phyloP scores from a whole-genome alignment of 2,888 invertebrate genomes.

The Liposcelis brunnea region DNA sequence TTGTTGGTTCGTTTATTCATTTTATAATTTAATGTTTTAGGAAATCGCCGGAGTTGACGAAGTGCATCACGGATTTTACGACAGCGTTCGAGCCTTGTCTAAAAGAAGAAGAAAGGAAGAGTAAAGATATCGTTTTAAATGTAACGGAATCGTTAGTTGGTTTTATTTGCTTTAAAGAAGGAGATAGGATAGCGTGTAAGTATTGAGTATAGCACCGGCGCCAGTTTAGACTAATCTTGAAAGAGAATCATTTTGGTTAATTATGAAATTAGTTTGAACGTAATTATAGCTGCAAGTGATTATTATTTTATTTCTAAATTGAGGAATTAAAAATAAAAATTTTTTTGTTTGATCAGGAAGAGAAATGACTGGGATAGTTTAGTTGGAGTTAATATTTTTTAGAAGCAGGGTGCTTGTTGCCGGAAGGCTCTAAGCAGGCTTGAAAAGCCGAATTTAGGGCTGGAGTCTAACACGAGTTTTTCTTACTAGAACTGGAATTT shows the following conservation, averaged over 20 bases:
- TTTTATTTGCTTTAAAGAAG: conserved; percentile 63
- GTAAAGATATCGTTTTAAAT: conserved; percentile 42
- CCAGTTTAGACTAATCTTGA: too few species aligned
- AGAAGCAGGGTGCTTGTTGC: too few species aligned
- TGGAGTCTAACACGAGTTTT: too few species aligned
- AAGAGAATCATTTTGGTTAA: not conserved
- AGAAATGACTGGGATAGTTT: too few species aligned
- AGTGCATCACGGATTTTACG: conserved; percentile 41
- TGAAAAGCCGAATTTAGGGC: too few species aligned
- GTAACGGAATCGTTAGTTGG: conserved; percentile 49
- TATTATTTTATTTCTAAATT: not conserved
- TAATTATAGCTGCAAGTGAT: not conserved
- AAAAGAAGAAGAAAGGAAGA: conserved; percentile 39
- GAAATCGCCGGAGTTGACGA: conserved; percentile 38
- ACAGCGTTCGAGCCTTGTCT: conserved; percentile 43
- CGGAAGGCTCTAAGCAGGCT: too few species aligned
- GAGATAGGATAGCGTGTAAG: conserved; percentile 64
- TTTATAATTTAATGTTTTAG: conserved; percentile 24
- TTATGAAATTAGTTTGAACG: not conserved
- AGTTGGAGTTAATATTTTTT: too few species aligned
- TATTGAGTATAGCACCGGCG: conserved; percentile 19
- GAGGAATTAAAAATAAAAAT: too few species aligned
- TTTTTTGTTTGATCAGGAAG: too few species aligned
- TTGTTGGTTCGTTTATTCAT: not conserved
- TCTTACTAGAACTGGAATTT: too few species aligned